Conservation (phyloP, 2,113 vertebrate species). For the Artemisiospiza belli region DNA sequence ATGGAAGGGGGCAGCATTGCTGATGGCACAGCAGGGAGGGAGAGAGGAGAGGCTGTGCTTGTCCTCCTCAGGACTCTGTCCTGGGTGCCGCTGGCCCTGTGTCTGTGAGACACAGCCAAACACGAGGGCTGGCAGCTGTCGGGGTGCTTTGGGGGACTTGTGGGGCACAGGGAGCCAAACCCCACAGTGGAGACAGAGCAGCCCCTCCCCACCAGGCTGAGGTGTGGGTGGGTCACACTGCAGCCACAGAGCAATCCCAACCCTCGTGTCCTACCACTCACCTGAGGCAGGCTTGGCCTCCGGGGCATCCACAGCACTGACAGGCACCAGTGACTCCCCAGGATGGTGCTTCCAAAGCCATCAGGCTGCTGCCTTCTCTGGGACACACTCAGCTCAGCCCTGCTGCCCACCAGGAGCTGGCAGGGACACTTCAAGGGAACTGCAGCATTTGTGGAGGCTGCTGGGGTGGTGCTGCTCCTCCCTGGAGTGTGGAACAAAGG, state of each 20-base stretch:
- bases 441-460: neutral
- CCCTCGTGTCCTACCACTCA: rapidly evolving
- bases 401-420: neutral
- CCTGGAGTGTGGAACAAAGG: neutral
- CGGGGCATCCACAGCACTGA: neutral
- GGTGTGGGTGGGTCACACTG: neutral
- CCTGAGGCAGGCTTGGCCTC: neutral
- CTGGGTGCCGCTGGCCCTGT: neutral
- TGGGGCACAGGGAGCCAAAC: neutral
- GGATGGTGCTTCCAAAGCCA: neutral
- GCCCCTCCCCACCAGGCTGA: neutral
- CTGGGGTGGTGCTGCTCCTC: neutral
- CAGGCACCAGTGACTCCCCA: neutral
- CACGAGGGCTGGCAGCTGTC: rapidly evolving
- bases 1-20: rapidly evolving
- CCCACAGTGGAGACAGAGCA: neutral
- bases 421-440: neutral
- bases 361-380: neutral
- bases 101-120: rapidly evolving
- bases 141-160: neutral
- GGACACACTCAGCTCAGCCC: neutral
- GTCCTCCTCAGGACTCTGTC: neutral
- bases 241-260: neutral
- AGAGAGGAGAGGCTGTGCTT: too few relatives aligned
- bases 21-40: neutral